Conservation (phyloP, 2,113 vertebrate species). For the Atherinomorus stipes region DNA sequence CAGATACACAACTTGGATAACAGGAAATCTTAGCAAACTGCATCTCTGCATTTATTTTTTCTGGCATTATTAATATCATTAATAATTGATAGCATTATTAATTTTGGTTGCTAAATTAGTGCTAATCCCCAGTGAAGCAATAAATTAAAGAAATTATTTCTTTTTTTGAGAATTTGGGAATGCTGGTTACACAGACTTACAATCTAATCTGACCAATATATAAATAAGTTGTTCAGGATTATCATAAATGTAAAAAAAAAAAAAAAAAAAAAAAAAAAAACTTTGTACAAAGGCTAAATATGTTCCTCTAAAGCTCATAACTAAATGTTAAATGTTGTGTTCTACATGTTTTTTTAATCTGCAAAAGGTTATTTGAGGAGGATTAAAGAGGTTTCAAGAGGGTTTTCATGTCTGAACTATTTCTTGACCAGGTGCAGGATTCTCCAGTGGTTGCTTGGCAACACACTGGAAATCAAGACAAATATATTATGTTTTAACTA, state of each 20-base stretch:
- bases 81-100: no score
- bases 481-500: not conserved
- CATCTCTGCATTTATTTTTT: not conserved
- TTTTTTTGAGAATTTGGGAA: constrained; percentile 1
- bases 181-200: no score
- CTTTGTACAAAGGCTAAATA: no score
- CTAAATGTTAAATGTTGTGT: not conserved
- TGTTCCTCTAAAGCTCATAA: no score
- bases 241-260: constrained; percentile 9
- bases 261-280: no score
- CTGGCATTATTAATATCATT: not conserved
- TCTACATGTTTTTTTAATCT: not conserved
- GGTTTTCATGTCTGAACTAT: not conserved
- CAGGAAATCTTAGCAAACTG: not conserved
- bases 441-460: not conserved
- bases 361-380: not conserved
- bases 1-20: not conserved
- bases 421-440: not conserved
- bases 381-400: not conserved
- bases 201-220: no score
- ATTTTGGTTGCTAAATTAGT: no score
- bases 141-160: constrained; percentile 11
- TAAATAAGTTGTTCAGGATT: not conserved
- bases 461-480: not conserved
- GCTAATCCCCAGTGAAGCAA: no score